Evolutionary conservation across 2,113 vertebrate genomes (phyloP).

Genomic region (Kryptolebias marmoratus): DNA sequence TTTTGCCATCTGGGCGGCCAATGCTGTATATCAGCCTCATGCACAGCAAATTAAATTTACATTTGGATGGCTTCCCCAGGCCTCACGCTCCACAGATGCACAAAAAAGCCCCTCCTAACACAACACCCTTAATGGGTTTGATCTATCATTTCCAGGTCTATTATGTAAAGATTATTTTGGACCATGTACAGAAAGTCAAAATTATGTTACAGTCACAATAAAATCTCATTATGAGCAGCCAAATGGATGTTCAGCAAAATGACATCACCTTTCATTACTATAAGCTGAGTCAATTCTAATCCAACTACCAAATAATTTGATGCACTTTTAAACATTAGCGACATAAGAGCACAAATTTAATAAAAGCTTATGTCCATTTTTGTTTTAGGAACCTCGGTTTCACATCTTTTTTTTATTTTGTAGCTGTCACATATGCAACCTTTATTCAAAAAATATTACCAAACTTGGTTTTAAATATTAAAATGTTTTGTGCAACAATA

Average conservation of each 20-base stretch:
- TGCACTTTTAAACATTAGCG: slow-evolving; percentile 46
- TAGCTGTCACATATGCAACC: not conserved
- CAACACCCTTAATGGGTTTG: slow-evolving; percentile 69
- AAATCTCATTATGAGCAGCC: slow-evolving; percentile 70
- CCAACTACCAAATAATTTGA: slow-evolving; percentile 60
- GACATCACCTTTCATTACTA: slow-evolving; percentile 72
- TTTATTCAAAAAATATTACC: too few relatives aligned
- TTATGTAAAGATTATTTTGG: slow-evolving; percentile 73
- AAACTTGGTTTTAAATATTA: too few relatives aligned
- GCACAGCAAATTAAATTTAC: slow-evolving; percentile 82
- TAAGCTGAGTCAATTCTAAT: slow-evolving; percentile 70
- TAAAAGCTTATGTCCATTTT: slow-evolving; percentile 49
- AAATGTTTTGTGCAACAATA: too few relatives aligned
- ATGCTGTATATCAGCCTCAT: slow-evolving; percentile 80
- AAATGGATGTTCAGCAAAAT: slow-evolving; percentile 72
- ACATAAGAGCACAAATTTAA: slow-evolving; percentile 53
- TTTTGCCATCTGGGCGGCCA: slow-evolving; percentile 79
- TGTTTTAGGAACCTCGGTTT: slow-evolving; percentile 21
- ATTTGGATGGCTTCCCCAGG: slow-evolving; percentile 75
- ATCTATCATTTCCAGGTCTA: slow-evolving; percentile 72
- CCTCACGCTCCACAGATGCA: slow-evolving; percentile 65
- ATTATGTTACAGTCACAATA: slow-evolving; percentile 65
- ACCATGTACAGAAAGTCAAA: slow-evolving; percentile 64
- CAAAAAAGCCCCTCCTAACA: slow-evolving; percentile 57
- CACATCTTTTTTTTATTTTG: slow-evolving; percentile 5